Base-by-base conservation (phyloP, 2,888 invertebrate species). In the Camponotus fellah region DNA sequence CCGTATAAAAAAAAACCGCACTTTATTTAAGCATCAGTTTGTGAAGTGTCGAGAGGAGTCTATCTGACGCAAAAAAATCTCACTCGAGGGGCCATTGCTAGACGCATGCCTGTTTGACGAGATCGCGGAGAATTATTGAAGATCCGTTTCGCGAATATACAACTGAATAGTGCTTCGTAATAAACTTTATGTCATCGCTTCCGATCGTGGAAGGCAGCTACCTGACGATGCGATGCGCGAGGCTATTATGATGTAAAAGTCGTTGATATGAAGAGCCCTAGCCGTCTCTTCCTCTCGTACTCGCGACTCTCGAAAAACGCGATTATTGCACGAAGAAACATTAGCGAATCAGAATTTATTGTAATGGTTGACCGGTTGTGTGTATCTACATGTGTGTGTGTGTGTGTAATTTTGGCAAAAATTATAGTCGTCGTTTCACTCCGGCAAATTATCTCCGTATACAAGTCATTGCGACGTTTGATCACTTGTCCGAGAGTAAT, bases 91-190 rank as follows among this genome's bases (percentile, higher is more conserved):
- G 64, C 64, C 77, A 58, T 62, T 40, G 53, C 76, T 37, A 14
- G 34, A 14, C 53, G 53, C 0, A 40, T 14, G 21, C 12, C n/a
- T 74, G 0, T 82, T 56, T 77, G 56, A 17, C 64, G 84, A 64
- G 87, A 76, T 81, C 82, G 74, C n/a, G 26, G 81, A 62, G 85
- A 83, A 87, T 89, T 89, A 89, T 89, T 87, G 89, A 83, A 87
- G 85, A 87, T 85, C 85, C 86, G 75, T 85, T 87, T 89, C 72
- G 68, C 83, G 69, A 58, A 53, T n/a, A 21, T 46, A 46, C 64
- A 83, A 75, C 68, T 75, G 81, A 83, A 71, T 82, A 60, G 83
- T 69, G 81, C 66, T 37, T 46, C 43, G 75, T 85, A 84, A 86
- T 88, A 84, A 89, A 89, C 82, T 89, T 89, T 56, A 83, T 49